A percentile compares a stretch with the other conserved stretches of the same genome.
These are phyloP conservation scores for Phocoena phocoena DNA, from an alignment of 2,113 vertebrate genomes.

Conservation along the genomic window DNA sequence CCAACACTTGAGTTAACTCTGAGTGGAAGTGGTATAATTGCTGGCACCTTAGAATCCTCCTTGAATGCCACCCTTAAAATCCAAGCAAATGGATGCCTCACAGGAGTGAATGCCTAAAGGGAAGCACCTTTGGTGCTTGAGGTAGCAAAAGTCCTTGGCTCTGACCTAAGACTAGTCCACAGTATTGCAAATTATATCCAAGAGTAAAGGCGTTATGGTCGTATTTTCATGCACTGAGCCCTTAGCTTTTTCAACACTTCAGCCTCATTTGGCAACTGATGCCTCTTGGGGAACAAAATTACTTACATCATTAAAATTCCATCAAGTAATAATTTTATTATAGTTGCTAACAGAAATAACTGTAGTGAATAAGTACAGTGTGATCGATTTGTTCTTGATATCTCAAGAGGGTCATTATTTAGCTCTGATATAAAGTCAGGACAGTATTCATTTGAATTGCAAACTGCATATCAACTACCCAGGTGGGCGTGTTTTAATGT, in stretches of 20 bases:
- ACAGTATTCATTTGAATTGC: conserved; percentile 40
- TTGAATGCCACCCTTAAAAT: background rate
- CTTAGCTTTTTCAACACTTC: conserved; percentile 28
- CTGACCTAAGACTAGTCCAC: background rate
- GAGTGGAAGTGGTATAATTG: background rate
- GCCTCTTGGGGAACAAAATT: conserved; percentile 75
- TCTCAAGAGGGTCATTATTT: conserved; percentile 48
- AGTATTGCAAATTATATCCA: background rate
- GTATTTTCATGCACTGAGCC: background rate
- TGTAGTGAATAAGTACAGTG: conserved; percentile 46
- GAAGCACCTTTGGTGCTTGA: background rate
- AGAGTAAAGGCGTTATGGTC: background rate
- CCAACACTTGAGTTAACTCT: background rate
- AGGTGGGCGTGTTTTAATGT: background rate
- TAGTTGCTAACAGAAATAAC: conserved; percentile 75
- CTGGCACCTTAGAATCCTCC: background rate
- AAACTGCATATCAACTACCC: background rate
- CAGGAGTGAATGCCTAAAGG: background rate
- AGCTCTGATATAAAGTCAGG: conserved; percentile 60
- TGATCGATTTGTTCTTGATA: conserved; percentile 54
- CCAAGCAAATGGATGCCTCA: background rate
- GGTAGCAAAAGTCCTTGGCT: background rate
- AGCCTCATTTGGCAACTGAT: conserved; percentile 62
- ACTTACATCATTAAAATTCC: conserved; percentile 75
- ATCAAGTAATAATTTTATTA: conserved; percentile 73